phyloP scores from a whole-genome alignment of 2,113 vertebrate genomes.

The Manacus vitellinus region DNA sequence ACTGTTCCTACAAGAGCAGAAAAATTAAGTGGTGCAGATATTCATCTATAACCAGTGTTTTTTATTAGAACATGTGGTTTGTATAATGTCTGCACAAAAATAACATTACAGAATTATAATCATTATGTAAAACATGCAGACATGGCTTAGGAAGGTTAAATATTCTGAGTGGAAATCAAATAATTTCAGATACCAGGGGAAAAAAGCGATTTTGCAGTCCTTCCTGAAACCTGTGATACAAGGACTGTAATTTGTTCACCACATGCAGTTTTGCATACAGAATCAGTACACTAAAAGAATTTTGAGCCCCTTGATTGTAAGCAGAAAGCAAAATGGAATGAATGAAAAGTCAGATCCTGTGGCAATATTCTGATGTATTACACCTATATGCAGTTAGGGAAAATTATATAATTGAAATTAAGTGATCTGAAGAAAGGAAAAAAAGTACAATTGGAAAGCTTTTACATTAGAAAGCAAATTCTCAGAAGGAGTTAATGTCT shows the following conservation, averaged over 20 bases:
- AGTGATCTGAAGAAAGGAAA: conserved; percentile 43
- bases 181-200: conserved; percentile 26
- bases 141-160: conserved; percentile 52
- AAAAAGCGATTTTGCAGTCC: conserved; percentile 5
- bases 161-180: conserved; percentile 55
- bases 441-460: neutral
- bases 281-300: conserved; percentile 27
- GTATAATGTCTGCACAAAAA: conserved; percentile 15
- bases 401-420: conserved; percentile 59
- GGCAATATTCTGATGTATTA: conserved; percentile 36
- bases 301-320: conserved; percentile 18
- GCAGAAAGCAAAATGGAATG: conserved; percentile 37
- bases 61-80: conserved; percentile 34
- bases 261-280: conserved; percentile 47
- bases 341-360: conserved; percentile 28
- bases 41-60: neutral
- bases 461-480: neutral
- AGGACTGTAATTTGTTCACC: conserved; percentile 58
- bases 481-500: neutral
- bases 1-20: conserved; percentile 13
- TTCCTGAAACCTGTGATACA: conserved; percentile 51
- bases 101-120: conserved; percentile 44
- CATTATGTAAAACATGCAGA: conserved; percentile 36
- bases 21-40: neutral
- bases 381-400: conserved; percentile 46